Evolutionary conservation across 2,797 vertebrate species (phyloP), one percentile per base, ranked within the genome.

Genomic region (Poecilia velifera): DNA sequence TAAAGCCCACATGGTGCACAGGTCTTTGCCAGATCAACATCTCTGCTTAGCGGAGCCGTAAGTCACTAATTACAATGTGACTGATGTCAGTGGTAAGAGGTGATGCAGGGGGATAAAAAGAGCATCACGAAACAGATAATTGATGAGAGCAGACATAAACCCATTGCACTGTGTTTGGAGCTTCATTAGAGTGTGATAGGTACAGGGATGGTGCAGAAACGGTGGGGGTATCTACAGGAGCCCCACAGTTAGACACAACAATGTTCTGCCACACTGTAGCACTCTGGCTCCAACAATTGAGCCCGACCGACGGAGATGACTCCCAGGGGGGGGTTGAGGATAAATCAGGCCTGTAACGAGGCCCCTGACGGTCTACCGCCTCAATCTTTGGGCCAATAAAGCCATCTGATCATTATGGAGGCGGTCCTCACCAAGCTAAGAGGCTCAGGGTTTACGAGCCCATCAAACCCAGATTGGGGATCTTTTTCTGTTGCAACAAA

Each of bases 271-370:
- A 89, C 82, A 82, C 77, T 53, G 80, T n/a, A 72, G 80, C 62
- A 74, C 85, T 79, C 84, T 18, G 76, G 75, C 79, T 70, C 77
- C 1, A 62, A 75, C 73, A 76, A 82, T 59, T 81, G 59, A 72
- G 85, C 84, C 43, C 75, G 72, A 80, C 85, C 83, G 84, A 87
- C 87, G 88, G 82, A 84, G 87, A 95, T 47, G 87, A 89, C 91
- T 88, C 95, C 87, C 92, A 3, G 20, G 70, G 94, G 92, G 94
- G 93, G 94, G 86, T 25, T 59, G 77, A 64, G 88, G 89, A 90
- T 94, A 95, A 96, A 95, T 94, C 94, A 94, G 91, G 90, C 91
- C 88, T 91, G 92, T 91, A 94, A 94, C 90, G 87, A 86, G 86
- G 82, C 87, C 88, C 79, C 84, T 57, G 87, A 85, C 72, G 36